Conservation (phyloP, 2,888 invertebrate species). For the Colostygia pectinataria region DNA sequence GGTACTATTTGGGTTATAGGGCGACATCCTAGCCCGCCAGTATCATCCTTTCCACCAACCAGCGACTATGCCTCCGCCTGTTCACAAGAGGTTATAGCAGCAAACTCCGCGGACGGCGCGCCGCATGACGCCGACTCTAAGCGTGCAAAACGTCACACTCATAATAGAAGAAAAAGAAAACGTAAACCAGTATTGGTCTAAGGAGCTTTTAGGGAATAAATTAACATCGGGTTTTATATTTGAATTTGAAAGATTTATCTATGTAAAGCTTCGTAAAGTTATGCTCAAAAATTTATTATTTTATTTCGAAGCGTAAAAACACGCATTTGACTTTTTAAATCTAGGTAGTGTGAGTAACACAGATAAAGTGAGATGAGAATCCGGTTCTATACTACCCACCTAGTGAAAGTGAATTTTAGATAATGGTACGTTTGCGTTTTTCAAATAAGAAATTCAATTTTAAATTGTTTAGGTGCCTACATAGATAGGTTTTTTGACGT, state of each 20-base stretch:
- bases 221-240: constrained; percentile 10
- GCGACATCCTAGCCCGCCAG: constrained; percentile 76
- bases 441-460: not conserved
- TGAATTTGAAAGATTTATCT: constrained; percentile 11
- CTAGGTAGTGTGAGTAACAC: constrained; percentile 46
- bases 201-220: constrained; percentile 32
- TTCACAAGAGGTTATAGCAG: constrained; percentile 78
- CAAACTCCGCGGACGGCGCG: constrained; percentile 45
- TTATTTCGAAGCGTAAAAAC: constrained; percentile 29
- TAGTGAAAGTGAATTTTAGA: constrained; percentile 24
- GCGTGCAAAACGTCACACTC: constrained; percentile 45
- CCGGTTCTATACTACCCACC: constrained; percentile 23
- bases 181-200: constrained; percentile 73
- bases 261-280: constrained; percentile 48
- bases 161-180: constrained; percentile 64
- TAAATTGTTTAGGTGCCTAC: constrained; percentile 9
- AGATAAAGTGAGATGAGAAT: constrained; percentile 66
- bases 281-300: constrained; percentile 37
- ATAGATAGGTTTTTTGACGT: not conserved
- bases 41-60: constrained; percentile 78
- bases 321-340: constrained; percentile 28
- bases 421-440: constrained; percentile 12
- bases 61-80: constrained; percentile 62
- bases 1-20: constrained; percentile 75
- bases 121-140: constrained; percentile 36